These are phyloP conservation scores for Chironomus tepperi DNA, from an alignment of 1,140 invertebrate species.

Conservation along the genomic window DNA sequence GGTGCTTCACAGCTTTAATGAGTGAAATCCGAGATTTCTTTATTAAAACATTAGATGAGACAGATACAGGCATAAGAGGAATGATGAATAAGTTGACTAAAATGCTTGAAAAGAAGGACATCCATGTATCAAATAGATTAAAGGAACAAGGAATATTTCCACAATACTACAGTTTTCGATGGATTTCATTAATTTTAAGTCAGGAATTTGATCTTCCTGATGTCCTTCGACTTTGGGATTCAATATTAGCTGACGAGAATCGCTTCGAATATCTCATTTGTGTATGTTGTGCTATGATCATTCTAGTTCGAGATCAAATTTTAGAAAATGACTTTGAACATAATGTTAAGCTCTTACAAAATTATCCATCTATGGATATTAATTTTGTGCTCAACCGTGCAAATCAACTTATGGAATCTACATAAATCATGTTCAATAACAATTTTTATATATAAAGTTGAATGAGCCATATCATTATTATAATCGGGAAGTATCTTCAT, in stretches of 20 bases:
- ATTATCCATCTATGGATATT: constrained; percentile 68
- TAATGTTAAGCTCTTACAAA: constrained; percentile 89
- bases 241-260: constrained; percentile 79
- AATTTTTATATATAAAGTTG: no score
- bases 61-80: constrained; percentile 76
- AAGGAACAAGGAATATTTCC: constrained; percentile 79
- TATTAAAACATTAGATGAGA: constrained; percentile 90
- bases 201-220: constrained; percentile 97
- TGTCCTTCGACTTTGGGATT: constrained; percentile 93
- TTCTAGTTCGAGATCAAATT: constrained; percentile 76
- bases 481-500: no score
- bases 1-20: constrained; percentile 96
- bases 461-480: no score
- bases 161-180: constrained; percentile 95
- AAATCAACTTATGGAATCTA: neutral
- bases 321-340: constrained; percentile 78
- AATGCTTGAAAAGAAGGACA: constrained; percentile 68
- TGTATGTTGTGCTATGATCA: constrained; percentile 92
- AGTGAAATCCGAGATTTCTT: constrained; percentile 96
- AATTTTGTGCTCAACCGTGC: constrained; percentile 33
- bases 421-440: neutral
- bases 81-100: constrained; percentile 73
- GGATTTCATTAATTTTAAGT: constrained; percentile 91
- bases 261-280: constrained; percentile 85
- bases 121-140: constrained; percentile 63